phyloP scores from a whole-genome alignment of 2,113 vertebrate genomes.

The Riparia riparia region DNA sequence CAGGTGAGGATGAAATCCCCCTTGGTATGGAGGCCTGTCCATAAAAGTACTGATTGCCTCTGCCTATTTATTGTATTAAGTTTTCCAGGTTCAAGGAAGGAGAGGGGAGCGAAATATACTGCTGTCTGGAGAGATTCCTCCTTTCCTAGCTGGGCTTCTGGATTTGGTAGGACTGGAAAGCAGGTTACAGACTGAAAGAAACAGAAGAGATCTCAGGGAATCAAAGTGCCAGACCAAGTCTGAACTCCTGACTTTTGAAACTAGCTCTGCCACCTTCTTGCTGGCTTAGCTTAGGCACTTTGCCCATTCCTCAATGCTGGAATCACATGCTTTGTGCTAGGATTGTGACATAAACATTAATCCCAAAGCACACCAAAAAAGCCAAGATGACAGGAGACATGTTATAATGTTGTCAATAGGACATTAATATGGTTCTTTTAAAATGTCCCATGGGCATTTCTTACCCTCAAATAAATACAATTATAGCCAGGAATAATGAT shows the following conservation, averaged over 20 bases:
- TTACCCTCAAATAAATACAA: background rate
- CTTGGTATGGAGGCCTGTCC: background rate
- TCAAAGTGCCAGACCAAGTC: accelerated
- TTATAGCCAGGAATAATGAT: background rate
- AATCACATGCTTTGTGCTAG: background rate
- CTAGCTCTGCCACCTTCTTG: accelerated
- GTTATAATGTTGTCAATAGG: background rate
- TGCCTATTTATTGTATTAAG: background rate
- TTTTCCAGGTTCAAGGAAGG: background rate
- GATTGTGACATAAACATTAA: background rate
- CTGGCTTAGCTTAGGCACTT: background rate
- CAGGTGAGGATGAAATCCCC: background rate
- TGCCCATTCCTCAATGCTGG: background rate
- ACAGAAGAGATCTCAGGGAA: background rate
- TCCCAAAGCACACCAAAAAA: background rate
- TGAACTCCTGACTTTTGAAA: background rate
- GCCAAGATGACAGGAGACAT: background rate
- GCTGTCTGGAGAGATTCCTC: background rate
- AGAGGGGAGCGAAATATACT: background rate
- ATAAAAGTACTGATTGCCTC: background rate
- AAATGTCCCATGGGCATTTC: background rate
- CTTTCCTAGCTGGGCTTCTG: background rate
- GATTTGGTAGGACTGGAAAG: background rate
- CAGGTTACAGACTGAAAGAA: background rate
- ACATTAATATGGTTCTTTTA: background rate